Conservation (phyloP, 2,797 vertebrate genomes). For the Meda fulgida region DNA sequence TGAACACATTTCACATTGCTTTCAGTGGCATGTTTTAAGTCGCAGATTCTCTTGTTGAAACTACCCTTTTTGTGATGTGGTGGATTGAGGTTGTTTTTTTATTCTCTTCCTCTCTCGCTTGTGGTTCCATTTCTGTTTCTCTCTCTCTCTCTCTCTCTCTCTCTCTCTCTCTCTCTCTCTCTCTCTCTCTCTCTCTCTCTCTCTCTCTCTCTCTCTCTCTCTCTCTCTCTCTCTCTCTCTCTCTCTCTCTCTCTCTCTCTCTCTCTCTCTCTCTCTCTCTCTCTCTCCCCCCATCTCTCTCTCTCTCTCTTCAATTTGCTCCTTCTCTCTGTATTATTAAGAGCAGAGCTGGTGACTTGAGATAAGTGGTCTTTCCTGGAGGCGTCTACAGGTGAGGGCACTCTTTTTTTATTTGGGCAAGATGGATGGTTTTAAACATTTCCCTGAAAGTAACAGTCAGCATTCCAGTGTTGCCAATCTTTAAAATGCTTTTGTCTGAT, state of each 20-base stretch:
- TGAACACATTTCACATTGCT: not conserved
- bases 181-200: constrained; percentile 59
- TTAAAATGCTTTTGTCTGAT: constrained; percentile 80
- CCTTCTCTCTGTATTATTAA: constrained; percentile 76
- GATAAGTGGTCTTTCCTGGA: constrained; percentile 84
- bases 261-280: constrained; percentile 22
- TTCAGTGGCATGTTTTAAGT: not conserved
- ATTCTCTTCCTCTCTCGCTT: not conserved
- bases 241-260: constrained; percentile 15
- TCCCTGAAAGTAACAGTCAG: constrained; percentile 76
- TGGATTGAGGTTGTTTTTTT: constrained; percentile 18
- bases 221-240: constrained; percentile 46
- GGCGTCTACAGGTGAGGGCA: constrained; percentile 79
- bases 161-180: constrained; percentile 39
- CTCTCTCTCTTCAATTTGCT: not conserved
- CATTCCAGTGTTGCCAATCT: constrained; percentile 69
- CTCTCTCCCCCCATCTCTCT: constrained; percentile 58
- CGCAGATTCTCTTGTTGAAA: not conserved
- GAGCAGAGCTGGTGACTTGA: constrained; percentile 78
- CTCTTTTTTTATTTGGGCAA: constrained; percentile 82
- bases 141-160: constrained; percentile 46
- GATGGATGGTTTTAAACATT: constrained; percentile 83
- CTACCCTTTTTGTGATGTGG: not conserved
- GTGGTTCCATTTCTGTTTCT: not conserved
- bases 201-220: constrained; percentile 62